Conservation (phyloP, 2,888 invertebrate genomes). For the Megastigmus dorsalis region DNA sequence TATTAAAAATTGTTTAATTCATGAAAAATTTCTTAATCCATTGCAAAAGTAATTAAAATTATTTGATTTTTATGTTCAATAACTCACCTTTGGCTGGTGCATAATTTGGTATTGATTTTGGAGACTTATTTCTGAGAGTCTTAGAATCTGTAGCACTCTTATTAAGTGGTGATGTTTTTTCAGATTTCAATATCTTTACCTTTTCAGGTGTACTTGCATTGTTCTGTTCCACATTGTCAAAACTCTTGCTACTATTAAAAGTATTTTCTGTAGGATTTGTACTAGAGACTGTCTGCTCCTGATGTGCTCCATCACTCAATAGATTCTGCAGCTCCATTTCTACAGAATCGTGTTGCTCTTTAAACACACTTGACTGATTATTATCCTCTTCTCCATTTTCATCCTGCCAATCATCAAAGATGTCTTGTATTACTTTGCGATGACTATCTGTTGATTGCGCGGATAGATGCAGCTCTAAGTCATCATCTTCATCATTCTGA, state of each 20-base stretch:
- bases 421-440: slow-evolving; percentile 70
- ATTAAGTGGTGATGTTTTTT: not conserved
- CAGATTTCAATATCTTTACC: slow-evolving; percentile 19
- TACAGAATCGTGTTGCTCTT: slow-evolving; percentile 50
- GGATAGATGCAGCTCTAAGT: slow-evolving; percentile 42
- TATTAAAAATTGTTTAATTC: no score
- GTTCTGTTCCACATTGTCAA: slow-evolving; percentile 17
- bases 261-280: slow-evolving; percentile 28
- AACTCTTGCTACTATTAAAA: slow-evolving; percentile 21
- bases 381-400: slow-evolving; percentile 67
- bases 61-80: not conserved
- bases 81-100: slow-evolving; percentile 37
- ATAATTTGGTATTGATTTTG: slow-evolving; percentile 32
- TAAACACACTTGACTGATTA: slow-evolving; percentile 55
- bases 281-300: slow-evolving; percentile 29
- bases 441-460: slow-evolving; percentile 57
- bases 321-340: slow-evolving; percentile 50
- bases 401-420: slow-evolving; percentile 72
- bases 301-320: slow-evolving; percentile 60
- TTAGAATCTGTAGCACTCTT: slow-evolving; percentile 11
- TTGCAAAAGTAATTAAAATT: not conserved
- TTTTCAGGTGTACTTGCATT: slow-evolving; percentile 2
- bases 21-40: not conserved
- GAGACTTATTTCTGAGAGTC: slow-evolving; percentile 20
- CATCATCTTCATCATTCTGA: slow-evolving; percentile 30